phyloP scores from a whole-genome alignment of 1,140 invertebrate genomes.

The Calosoma granatense region DNA sequence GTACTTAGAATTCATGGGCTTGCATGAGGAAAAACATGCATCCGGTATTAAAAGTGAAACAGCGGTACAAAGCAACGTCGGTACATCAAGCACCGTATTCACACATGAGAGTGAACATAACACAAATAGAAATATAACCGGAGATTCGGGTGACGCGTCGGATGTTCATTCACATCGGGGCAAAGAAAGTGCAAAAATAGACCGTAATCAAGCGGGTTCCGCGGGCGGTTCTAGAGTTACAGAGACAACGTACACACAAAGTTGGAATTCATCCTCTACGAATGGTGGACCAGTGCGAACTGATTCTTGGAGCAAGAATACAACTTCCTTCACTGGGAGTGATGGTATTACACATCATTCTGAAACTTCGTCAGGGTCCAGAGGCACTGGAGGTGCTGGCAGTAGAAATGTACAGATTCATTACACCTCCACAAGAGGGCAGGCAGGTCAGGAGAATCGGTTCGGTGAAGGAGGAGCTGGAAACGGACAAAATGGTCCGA shows the following conservation, averaged over 20 bases:
- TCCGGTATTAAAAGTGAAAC: background rate
- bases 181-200: constrained; percentile 19
- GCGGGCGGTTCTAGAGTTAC: constrained; percentile 2
- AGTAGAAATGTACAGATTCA: background rate
- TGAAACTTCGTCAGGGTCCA: background rate
- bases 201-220: background rate
- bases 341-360: constrained; percentile 11
- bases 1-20: background rate
- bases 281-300: constrained; percentile 20
- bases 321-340: constrained; percentile 18
- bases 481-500: too few relatives aligned
- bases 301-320: constrained; percentile 22
- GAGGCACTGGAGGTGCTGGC: background rate
- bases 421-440: background rate
- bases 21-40: too few relatives aligned
- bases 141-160: constrained; percentile 33
- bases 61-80: too few relatives aligned
- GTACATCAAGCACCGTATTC: too few relatives aligned
- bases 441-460: too few relatives aligned
- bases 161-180: constrained; percentile 24
- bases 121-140: too few relatives aligned
- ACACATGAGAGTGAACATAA: too few relatives aligned
- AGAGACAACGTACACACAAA: constrained; percentile 15
- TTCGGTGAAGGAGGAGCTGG: too few relatives aligned
- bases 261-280: constrained; percentile 17